Evolutionary conservation across 2,797 vertebrate species (phyloP).

Genomic region (Hypotaenidia philippensis): DNA sequence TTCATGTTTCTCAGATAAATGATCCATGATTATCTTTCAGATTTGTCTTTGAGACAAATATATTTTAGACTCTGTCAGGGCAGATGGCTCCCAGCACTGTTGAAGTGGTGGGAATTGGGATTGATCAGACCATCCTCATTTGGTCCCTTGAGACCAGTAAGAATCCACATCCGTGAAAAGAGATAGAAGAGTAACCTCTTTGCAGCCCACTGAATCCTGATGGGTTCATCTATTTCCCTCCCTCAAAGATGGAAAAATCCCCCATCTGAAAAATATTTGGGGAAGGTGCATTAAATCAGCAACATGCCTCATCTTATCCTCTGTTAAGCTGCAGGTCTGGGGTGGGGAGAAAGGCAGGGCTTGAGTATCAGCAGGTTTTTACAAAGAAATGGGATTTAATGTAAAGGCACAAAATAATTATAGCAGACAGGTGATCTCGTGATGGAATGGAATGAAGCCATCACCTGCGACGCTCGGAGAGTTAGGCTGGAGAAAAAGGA

Average conservation of each 20-base stretch:
- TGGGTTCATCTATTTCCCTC: not conserved
- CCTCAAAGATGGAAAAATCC: not conserved
- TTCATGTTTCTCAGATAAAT: not conserved
- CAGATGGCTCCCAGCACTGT: not conserved
- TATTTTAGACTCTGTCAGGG: not conserved
- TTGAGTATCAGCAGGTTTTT: conserved; percentile 14
- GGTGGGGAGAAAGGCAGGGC: not conserved
- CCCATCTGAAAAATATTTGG: not conserved
- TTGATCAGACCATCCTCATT: not conserved
- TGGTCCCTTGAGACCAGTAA: not conserved
- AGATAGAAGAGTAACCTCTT: not conserved
- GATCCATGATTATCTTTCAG: not conserved
- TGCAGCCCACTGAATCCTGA: not conserved
- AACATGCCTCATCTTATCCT: not conserved
- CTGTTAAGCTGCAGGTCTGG: not conserved
- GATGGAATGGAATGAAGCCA: conserved; percentile 55
- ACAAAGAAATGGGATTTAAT: not conserved
- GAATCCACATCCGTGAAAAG: not conserved
- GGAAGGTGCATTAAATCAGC: not conserved
- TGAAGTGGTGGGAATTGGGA: not conserved
- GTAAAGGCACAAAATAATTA: conserved; percentile 21
- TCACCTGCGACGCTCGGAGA: conserved; percentile 33
- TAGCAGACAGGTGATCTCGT: conserved; percentile 26
- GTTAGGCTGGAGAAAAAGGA: not conserved
- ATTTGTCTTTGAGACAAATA: not conserved